A percentile compares a stretch with the other conserved stretches of the same genome.
Conservation (phyloP, 2,888 invertebrate genomes). For the Drosophila borborema region DNA sequence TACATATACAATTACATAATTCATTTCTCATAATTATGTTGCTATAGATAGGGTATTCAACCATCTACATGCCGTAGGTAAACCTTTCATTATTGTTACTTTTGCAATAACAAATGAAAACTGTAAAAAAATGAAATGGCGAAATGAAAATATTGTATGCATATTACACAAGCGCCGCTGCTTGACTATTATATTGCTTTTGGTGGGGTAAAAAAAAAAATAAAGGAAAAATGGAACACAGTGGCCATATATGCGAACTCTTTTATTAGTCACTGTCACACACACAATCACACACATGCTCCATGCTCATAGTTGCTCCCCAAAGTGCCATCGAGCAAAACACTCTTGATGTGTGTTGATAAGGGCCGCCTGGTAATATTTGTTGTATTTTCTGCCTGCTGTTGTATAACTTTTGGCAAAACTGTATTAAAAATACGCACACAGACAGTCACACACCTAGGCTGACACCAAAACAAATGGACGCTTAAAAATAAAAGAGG, state of each 20-base stretch:
- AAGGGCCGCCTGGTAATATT: slow-evolving; percentile 65
- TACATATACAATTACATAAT: not conserved
- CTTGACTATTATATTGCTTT: slow-evolving; percentile 80
- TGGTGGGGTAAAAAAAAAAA: slow-evolving; percentile 19
- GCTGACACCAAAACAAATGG: slow-evolving; percentile 28
- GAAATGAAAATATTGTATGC: slow-evolving; percentile 75
- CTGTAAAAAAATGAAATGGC: slow-evolving; percentile 67
- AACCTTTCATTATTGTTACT: slow-evolving; percentile 44
- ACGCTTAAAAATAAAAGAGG: slow-evolving; percentile 13
- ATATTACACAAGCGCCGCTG: slow-evolving; percentile 65
- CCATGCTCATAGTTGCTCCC: slow-evolving; percentile 69
- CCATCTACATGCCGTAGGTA: not conserved
- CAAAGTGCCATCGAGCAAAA: slow-evolving; percentile 76
- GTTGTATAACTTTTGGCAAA: slow-evolving; percentile 41
- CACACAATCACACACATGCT: slow-evolving; percentile 21
- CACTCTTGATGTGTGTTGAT: slow-evolving; percentile 69
- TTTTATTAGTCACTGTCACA: slow-evolving; percentile 76
- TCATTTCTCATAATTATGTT: not conserved
- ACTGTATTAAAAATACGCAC: slow-evolving; percentile 69
- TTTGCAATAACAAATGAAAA: slow-evolving; percentile 73
- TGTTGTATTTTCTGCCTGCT: slow-evolving; percentile 40
- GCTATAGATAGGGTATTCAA: not conserved
- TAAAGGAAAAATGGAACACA: slow-evolving; percentile 11
- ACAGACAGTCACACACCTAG: slow-evolving; percentile 19
- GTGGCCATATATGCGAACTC: slow-evolving; percentile 46